Percentiles rank a stretch among this genome's conserved stretches.
Evolutionary conservation across 1,140 invertebrate species (phyloP).

Genomic region (Gyrodactylus salaris): DNA sequence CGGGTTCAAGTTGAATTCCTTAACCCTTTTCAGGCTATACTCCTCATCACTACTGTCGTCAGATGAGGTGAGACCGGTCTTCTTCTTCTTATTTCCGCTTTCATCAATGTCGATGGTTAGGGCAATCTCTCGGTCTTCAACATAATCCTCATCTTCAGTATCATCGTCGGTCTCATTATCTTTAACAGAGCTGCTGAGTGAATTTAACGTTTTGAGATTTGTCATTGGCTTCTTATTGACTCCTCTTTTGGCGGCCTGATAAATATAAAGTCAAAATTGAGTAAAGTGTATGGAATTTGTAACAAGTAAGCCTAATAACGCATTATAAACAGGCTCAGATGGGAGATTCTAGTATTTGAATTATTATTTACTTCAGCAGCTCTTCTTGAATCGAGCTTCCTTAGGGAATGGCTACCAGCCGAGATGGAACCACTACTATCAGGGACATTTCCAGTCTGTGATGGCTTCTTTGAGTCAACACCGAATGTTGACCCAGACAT

Average conservation of each 20-base stretch:
- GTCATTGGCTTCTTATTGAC: background rate
- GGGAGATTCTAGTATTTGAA: background rate
- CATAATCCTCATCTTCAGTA: background rate
- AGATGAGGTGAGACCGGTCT: background rate
- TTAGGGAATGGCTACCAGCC: background rate
- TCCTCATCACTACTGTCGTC: too few relatives aligned
- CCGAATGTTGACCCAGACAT: background rate
- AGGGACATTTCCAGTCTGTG: background rate
- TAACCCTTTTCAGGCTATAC: background rate
- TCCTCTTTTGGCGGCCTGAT: background rate
- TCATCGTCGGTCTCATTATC: background rate
- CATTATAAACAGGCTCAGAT: background rate
- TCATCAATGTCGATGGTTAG: background rate
- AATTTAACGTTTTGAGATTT: too few relatives aligned
- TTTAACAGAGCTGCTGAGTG: background rate
- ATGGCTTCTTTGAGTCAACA: background rate
- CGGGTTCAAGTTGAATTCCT: too few relatives aligned
- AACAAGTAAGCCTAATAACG: background rate
- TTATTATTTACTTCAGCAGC: background rate
- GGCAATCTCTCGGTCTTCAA: background rate
- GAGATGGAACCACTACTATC: too few relatives aligned
- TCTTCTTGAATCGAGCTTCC: background rate
- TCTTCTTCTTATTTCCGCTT: background rate
- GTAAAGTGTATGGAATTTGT: background rate
- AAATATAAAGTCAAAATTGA: background rate